Evolutionary conservation across 2,888 invertebrate species (phyloP).

Genomic region (Ctenicera cuprea): DNA sequence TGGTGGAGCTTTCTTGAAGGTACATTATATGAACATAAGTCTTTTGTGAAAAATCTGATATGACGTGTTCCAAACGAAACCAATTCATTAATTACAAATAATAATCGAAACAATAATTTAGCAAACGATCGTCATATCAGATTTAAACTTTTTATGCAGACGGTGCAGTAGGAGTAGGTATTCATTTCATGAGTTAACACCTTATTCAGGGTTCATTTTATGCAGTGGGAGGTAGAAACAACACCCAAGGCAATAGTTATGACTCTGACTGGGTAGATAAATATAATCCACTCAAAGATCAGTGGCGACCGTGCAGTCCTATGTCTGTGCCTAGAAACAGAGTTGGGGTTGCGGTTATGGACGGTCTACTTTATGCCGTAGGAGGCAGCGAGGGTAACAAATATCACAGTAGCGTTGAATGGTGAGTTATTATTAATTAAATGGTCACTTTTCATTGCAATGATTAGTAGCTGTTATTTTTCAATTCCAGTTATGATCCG

Average conservation of each 20-base stretch:
- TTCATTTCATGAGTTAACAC: constrained; percentile 16
- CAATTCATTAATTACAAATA: too few species aligned
- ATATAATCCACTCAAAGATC: constrained; percentile 90
- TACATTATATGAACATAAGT: constrained; percentile 63
- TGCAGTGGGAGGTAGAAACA: constrained; percentile 94
- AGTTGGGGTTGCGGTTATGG: constrained; percentile 96
- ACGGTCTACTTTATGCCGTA: constrained; percentile 92
- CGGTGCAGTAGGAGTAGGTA: constrained; percentile 14
- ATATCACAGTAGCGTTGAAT: constrained; percentile 93
- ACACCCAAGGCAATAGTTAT: constrained; percentile 90
- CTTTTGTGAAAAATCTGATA: background rate
- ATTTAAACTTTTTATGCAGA: background rate
- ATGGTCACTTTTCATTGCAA: too few species aligned
- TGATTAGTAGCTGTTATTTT: background rate
- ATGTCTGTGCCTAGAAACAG: constrained; percentile 93
- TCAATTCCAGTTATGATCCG: constrained; percentile 85
- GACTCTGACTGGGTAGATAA: constrained; percentile 92
- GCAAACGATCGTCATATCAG: background rate
- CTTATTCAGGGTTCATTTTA: constrained; percentile 85
- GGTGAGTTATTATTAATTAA: constrained; percentile 74
- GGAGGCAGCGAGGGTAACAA: constrained; percentile 92
- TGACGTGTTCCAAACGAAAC: too few species aligned
- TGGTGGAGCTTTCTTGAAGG: constrained; percentile 89
- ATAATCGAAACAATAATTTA: too few species aligned
- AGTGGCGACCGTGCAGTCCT: constrained; percentile 90